Evolutionary conservation across 92 coral and sea anemone species (phyloP), one percentile per base, ranked within the genome.

Genomic region (Porites rus): DNA sequence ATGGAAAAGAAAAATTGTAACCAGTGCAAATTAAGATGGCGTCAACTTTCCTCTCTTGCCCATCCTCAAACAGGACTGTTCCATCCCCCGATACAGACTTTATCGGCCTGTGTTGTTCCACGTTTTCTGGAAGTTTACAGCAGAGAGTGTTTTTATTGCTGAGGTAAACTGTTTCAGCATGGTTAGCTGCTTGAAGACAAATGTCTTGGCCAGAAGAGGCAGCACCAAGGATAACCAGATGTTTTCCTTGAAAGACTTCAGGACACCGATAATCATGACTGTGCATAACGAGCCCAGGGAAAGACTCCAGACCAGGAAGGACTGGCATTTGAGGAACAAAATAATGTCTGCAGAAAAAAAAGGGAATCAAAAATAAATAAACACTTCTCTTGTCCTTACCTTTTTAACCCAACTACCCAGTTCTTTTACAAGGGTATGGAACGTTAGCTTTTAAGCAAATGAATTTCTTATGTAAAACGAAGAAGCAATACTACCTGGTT

Each of bases 11-110:
- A 38, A 88, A 90, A 51, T 89, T 62, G 60, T 95, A 95, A 13
- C 98, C 98, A 38, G 98, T 93, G 24, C 98, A 95, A 68, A 93
- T 82, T 75, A 95, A 68, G 56, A 95, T 82, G 58, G 91, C 88
- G 84, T 93, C 92, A 8, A 83, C 95, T 19, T 86, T 76, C 46
- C 85, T 62, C 28, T 56, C 16, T 6, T 70, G 69, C n/a, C 92
- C 94, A 84, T 81, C 88, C 18, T 86, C 88, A 72, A 95, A 92
- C 11, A 80, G 65, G 6, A 95, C 86, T 13, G 75, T 79, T 14
- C 96, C 98, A 78, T 92, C 90, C 1, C 46, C n/a, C 31, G 77
- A 90, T 66, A 90, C 81, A 59, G 76, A 70, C 52, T 85, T 82
- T 31, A 93, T 61, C 11, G 92, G 81, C 19, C 82, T 69, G 38